Evolutionary conservation across 2,113 vertebrate species (phyloP).

Genomic region (Crotophaga sulcirostris): DNA sequence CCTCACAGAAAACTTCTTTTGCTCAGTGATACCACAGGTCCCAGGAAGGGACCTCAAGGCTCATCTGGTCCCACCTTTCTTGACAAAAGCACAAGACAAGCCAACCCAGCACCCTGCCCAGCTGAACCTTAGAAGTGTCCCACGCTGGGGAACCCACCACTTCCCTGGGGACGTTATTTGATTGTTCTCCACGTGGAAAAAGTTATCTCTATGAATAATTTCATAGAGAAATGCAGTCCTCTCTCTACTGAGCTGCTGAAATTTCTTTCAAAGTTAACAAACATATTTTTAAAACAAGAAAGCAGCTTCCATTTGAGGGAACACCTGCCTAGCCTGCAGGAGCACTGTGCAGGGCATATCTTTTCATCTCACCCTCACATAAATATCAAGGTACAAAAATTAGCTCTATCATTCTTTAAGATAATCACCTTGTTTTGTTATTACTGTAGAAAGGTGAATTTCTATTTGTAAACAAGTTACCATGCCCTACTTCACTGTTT

Average conservation of each 20-base stretch:
- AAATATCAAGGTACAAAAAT: accelerated
- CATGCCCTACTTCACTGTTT: accelerated
- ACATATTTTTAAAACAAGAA: neutral
- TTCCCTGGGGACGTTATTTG: too few species aligned
- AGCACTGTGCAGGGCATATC: too few species aligned
- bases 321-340: neutral
- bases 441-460: accelerated
- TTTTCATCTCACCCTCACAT: accelerated
- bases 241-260: neutral
- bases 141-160: too few species aligned
- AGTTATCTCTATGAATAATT: neutral
- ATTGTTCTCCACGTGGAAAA: too few species aligned
- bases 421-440: accelerated
- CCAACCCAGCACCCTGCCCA: too few species aligned
- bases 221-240: neutral
- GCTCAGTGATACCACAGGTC: neutral
- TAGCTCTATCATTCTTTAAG: accelerated
- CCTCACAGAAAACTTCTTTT: neutral
- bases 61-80: too few species aligned
- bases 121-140: too few species aligned
- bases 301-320: neutral
- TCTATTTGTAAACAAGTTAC: neutral
- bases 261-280: neutral
- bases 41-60: too few species aligned
- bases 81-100: too few species aligned